Percentiles rank a stretch among this genome's conserved stretches.
Conservation (phyloP, 2,113 vertebrate species). For the Neogale vison region DNA sequence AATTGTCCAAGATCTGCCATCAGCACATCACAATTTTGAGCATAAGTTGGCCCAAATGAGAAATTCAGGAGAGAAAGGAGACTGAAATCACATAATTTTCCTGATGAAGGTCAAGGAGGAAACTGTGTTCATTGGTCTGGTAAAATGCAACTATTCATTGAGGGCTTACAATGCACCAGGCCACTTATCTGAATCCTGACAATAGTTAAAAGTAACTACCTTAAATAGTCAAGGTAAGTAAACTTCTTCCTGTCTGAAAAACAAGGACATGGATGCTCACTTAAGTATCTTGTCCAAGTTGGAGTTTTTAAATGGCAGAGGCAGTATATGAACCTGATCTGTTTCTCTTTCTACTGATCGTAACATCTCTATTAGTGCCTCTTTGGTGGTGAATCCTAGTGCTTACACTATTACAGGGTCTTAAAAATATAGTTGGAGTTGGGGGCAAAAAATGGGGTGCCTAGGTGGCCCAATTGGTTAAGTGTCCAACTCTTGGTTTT, state of each 20-base stretch:
- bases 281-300: background rate
- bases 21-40: background rate
- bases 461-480: background rate
- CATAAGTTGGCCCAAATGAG: background rate
- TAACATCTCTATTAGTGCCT: rapidly evolving
- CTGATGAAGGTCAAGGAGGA: background rate
- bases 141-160: background rate
- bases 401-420: background rate
- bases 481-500: background rate
- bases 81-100: background rate
- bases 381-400: background rate
- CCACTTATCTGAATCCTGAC: background rate
- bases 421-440: background rate
- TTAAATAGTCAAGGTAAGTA: background rate
- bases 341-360: background rate
- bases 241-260: background rate
- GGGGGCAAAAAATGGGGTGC: background rate
- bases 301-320: background rate
- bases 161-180: background rate
- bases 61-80: background rate
- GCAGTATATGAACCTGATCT: background rate
- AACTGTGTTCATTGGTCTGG: background rate
- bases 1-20: background rate
- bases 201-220: background rate
- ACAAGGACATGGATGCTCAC: background rate